phyloP scores from a whole-genome alignment of 2,888 invertebrate species.

The Synanthedon myopaeformis region DNA sequence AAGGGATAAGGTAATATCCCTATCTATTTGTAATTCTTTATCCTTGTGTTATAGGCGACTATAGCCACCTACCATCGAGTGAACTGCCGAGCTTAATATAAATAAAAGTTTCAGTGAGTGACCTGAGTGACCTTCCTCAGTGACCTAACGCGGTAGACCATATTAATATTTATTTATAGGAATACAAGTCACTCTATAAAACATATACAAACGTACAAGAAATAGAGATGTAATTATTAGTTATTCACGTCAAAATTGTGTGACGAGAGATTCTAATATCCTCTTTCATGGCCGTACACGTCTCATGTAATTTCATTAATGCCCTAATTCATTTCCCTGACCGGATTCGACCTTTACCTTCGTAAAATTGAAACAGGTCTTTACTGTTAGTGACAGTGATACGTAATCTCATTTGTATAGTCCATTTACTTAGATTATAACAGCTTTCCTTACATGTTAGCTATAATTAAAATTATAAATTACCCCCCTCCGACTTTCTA shows the following conservation, averaged over 20 bases:
- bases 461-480: too few species aligned
- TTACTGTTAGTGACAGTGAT: not conserved
- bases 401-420: not conserved
- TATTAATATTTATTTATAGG: too few species aligned
- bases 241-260: not conserved
- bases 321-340: not conserved
- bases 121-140: too few species aligned
- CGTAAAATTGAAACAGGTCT: not conserved
- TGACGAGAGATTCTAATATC: not conserved
- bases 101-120: too few species aligned
- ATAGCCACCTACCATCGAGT: too few species aligned
- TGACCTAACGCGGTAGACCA: too few species aligned
- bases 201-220: not conserved
- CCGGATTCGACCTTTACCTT: not conserved
- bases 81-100: too few species aligned
- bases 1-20: too few species aligned
- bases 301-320: not conserved
- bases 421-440: not conserved
- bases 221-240: not conserved
- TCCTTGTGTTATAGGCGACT: too few species aligned
- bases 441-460: not conserved
- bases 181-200: not conserved
- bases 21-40: too few species aligned
- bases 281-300: not conserved
- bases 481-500: too few species aligned